These are phyloP conservation scores for Rhinichthys osculus DNA, from an alignment of 2,797 vertebrate species.

Conservation along the genomic window DNA sequence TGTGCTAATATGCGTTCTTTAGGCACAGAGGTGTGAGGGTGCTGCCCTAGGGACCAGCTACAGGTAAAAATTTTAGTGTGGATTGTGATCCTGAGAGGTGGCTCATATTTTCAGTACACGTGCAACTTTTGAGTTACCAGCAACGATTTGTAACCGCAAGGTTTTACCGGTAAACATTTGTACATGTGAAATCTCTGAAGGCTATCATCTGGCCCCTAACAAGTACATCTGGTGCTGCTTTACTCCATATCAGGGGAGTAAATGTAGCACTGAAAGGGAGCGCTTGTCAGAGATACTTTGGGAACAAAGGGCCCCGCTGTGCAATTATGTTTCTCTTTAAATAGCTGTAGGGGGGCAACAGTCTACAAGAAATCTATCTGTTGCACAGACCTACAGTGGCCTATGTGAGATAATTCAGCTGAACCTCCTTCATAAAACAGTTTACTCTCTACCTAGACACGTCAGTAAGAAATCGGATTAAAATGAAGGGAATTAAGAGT, in stretches of 20 bases:
- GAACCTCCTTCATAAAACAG: neutral
- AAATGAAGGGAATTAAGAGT: constrained; percentile 3
- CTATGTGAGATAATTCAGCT: constrained; percentile 3
- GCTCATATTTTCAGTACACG: neutral
- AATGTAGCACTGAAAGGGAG: constrained; percentile 28
- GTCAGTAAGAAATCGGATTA: constrained; percentile 4
- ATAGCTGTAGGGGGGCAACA: constrained; percentile 25
- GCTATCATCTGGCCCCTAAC: constrained; percentile 14
- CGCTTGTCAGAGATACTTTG: constrained; percentile 28
- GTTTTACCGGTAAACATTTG: neutral
- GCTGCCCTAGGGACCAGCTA: neutral
- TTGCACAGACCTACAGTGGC: constrained; percentile 14
- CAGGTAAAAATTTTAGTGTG: neutral
- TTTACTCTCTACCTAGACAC: neutral
- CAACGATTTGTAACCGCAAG: neutral
- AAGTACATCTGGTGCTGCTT: constrained; percentile 28
- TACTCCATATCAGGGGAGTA: constrained; percentile 17
- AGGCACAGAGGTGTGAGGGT: neutral
- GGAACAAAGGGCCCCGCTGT: constrained; percentile 37
- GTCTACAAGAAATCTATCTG: constrained; percentile 31
- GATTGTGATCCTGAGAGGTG: neutral
- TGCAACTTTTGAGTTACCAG: neutral
- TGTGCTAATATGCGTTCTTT: neutral
- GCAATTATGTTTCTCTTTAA: constrained; percentile 42
- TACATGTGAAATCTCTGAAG: constrained; percentile 21